A percentile compares a stretch with the other conserved stretches of the same genome.
These are phyloP conservation scores for Drosophila lacteicornis DNA, from an alignment of 1,140 invertebrate species.

Conservation along the genomic window DNA sequence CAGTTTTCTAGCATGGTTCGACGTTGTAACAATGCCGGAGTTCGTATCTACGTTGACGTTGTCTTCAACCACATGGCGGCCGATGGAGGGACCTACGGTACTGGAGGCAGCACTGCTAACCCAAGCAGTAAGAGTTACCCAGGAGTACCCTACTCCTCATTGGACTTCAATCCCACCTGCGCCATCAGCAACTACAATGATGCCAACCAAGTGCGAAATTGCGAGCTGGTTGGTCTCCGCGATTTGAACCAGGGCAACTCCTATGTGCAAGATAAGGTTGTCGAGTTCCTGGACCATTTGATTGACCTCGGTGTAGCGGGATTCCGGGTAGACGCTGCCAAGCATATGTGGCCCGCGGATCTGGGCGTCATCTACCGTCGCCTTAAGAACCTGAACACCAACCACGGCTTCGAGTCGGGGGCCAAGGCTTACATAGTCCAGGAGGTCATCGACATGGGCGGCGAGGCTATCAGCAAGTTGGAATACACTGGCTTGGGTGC, in stretches of 20 bases:
- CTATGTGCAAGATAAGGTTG: constrained; percentile 89
- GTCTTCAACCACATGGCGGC: constrained; percentile 92
- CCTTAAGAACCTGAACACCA: constrained; percentile 87
- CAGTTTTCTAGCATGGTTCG: constrained; percentile 91
- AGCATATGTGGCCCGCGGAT: constrained; percentile 92
- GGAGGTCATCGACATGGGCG: constrained; percentile 92
- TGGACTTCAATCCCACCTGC: constrained; percentile 87
- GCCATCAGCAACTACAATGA: constrained; percentile 87
- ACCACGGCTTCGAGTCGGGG: constrained; percentile 87
- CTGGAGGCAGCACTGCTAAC: constrained; percentile 86
- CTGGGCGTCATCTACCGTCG: constrained; percentile 81
- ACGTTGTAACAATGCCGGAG: constrained; percentile 89
- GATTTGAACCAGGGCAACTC: constrained; percentile 89
- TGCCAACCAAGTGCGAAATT: constrained; percentile 88
- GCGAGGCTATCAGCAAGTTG: constrained; percentile 81
- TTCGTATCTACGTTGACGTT: constrained; percentile 93
- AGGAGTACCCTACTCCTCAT: constrained; percentile 86
- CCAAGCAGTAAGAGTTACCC: constrained; percentile 86
- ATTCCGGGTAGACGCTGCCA: constrained; percentile 89
- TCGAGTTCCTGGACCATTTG: constrained; percentile 89
- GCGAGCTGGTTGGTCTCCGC: constrained; percentile 89
- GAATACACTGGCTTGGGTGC: constrained; percentile 89
- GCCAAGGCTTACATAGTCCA: constrained; percentile 90
- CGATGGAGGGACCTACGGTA: constrained; percentile 85
- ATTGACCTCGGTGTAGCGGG: constrained; percentile 92